Evolutionary conservation across 2,797 vertebrate genomes (phyloP).

Genomic region (Lemur catta): DNA sequence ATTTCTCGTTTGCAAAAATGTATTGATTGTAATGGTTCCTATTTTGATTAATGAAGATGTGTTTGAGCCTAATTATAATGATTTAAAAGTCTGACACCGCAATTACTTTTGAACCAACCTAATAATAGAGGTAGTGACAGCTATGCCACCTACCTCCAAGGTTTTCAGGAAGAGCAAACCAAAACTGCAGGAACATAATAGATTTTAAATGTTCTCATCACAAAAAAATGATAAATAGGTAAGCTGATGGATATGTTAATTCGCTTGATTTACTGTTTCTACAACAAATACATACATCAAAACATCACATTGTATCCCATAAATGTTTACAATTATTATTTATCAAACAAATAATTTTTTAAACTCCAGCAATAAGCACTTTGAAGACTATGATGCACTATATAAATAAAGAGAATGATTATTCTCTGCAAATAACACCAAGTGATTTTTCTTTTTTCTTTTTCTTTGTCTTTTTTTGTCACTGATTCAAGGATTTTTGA

Average conservation of each 20-base stretch:
- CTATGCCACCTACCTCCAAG: neutral
- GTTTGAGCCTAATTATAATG: no score
- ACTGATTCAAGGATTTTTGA: constrained; percentile 17
- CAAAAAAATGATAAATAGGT: neutral
- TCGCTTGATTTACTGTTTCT: neutral
- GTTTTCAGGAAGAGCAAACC: neutral
- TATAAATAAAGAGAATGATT: neutral
- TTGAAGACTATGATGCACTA: neutral
- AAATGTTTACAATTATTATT: neutral
- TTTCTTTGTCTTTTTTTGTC: neutral
- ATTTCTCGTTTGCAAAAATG: no score
- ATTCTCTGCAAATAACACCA: neutral
- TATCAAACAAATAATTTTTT: neutral
- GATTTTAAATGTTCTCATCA: neutral
- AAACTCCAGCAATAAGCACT: neutral
- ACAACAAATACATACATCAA: neutral
- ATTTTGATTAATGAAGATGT: no score
- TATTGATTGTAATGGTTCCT: no score
- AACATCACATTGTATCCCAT: neutral
- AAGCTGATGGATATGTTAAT: neutral
- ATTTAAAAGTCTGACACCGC: no score
- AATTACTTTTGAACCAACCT: no score
- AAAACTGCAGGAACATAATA: neutral
- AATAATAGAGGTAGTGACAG: neutral
- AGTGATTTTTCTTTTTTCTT: neutral